These are phyloP conservation scores for Graphium colonna DNA, from an alignment of 2,888 invertebrate genomes.

Conservation along the genomic window DNA sequence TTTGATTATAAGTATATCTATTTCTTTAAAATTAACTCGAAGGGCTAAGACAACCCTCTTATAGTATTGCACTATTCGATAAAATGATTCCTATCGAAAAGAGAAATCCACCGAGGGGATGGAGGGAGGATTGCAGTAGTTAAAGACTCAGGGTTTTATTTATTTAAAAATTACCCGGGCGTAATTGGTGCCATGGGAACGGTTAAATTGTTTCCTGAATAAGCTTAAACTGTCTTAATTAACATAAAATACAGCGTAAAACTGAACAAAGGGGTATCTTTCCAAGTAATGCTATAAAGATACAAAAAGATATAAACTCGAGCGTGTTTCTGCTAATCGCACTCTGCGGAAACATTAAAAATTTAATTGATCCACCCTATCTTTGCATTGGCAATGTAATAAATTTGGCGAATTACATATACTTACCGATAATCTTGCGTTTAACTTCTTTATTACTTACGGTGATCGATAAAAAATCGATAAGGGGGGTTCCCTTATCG, in stretches of 20 bases:
- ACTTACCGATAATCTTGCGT: too few relatives aligned
- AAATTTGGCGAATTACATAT: too few relatives aligned
- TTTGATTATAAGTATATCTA: too few relatives aligned
- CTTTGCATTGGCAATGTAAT: too few relatives aligned
- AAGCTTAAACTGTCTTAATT: conserved; percentile 19
- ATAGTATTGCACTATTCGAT: too few relatives aligned
- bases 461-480: too few relatives aligned
- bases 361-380: conserved; percentile 60
- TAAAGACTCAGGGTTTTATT: not conserved
- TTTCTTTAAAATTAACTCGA: too few relatives aligned
- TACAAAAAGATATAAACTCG: conserved; percentile 44
- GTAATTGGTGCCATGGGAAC: conserved; percentile 14
- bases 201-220: conserved; percentile 9
- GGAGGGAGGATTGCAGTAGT: not conserved
- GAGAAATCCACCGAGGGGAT: not conserved
- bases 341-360: conserved; percentile 53
- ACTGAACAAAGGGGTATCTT: conserved; percentile 15
- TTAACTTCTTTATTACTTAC: too few relatives aligned
- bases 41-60: too few relatives aligned
- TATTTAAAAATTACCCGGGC: conserved; percentile 6
- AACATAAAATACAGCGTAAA: conserved; percentile 14
- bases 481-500: too few relatives aligned
- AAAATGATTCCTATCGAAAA: not conserved
- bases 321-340: conserved; percentile 44
- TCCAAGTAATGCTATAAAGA: conserved; percentile 38